These are phyloP conservation scores for Cephus runcator DNA, from an alignment of 2,888 invertebrate genomes.

Conservation along the genomic window DNA sequence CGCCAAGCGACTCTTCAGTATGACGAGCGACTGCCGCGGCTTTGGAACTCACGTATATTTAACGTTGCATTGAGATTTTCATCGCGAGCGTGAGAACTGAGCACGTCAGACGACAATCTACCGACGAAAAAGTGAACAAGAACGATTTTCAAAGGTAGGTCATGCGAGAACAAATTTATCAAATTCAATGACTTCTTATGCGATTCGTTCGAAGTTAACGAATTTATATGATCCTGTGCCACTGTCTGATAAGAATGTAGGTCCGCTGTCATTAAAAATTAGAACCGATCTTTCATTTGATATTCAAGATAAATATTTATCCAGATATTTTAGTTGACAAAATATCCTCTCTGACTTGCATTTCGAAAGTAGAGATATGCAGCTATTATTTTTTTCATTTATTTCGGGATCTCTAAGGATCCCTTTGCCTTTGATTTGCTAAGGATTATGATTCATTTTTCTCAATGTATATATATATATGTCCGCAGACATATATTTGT, in stretches of 20 bases:
- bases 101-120: neutral
- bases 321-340: neutral
- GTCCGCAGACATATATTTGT: neutral
- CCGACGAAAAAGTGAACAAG: neutral
- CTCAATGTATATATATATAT: neutral
- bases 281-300: neutral
- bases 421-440: neutral
- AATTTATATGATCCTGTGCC: neutral
- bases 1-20: conserved; percentile 17
- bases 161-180: neutral
- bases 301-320: neutral
- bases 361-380: neutral
- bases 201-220: neutral
- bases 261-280: neutral
- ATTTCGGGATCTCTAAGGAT: neutral
- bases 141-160: neutral
- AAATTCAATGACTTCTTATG: too few species aligned
- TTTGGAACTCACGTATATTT: too few species aligned
- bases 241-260: neutral
- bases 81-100: neutral
- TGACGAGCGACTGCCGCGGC: conserved; percentile 10
- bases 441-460: neutral
- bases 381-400: neutral
- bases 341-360: neutral
- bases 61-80: too few species aligned